A percentile compares a stretch with the other conserved stretches of the same genome.
These are phyloP conservation scores for Nycticebus coucang DNA, from an alignment of 2,113 vertebrate genomes.

Conservation along the genomic window DNA sequence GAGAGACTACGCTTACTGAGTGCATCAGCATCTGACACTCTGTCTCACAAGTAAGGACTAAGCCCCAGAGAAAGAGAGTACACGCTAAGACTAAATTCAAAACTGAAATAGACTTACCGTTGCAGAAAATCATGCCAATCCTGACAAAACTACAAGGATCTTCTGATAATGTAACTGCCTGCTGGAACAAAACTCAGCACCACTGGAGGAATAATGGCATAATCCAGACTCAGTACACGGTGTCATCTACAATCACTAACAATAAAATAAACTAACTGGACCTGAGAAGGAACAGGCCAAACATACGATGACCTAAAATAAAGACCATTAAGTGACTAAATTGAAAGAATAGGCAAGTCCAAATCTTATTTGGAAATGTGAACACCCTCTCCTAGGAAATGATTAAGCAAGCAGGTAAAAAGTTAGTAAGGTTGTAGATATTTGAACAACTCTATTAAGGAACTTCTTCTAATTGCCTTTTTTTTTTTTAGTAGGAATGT, in stretches of 20 bases:
- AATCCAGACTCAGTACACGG: background rate
- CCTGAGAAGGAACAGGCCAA: background rate
- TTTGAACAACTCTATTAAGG: background rate
- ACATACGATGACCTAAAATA: background rate
- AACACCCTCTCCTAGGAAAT: background rate
- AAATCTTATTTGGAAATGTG: background rate
- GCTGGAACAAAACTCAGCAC: background rate
- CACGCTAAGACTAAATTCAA: background rate
- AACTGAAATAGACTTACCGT: background rate
- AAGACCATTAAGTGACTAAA: background rate
- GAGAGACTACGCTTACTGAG: background rate
- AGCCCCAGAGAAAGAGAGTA: background rate
- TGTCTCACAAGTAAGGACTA: background rate
- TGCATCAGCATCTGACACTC: background rate
- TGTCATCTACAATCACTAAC: background rate
- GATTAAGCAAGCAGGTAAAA: background rate
- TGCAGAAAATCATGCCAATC: background rate
- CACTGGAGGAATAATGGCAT: background rate
- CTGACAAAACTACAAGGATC: background rate
- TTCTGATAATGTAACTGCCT: background rate
- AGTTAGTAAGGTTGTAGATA: background rate
- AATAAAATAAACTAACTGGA: background rate
- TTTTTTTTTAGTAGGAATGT: constrained; percentile 68
- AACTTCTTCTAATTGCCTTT: background rate
- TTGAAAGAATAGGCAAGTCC: background rate